Conservation (phyloP, 2,113 vertebrate species). For the Microcebus tavaratra region DNA sequence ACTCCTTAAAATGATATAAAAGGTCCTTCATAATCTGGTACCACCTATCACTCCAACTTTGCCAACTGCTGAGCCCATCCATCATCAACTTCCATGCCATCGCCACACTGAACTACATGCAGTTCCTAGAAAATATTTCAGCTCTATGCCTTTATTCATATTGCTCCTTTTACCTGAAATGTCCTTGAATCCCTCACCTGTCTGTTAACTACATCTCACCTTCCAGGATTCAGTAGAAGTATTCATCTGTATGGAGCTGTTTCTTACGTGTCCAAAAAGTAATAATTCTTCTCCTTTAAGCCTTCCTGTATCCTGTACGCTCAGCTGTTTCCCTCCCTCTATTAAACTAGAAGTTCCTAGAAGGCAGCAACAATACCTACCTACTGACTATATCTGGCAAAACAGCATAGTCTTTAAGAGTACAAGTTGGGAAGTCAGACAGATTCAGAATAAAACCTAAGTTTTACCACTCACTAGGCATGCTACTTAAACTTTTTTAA, state of each 20-base stretch:
- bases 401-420: not conserved
- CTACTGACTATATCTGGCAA: not conserved
- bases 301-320: not conserved
- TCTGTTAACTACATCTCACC: not conserved
- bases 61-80: not conserved
- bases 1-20: constrained; percentile 26
- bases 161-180: not conserved
- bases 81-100: not conserved
- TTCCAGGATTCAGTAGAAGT: not conserved
- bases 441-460: not conserved
- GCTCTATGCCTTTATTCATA: not conserved
- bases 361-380: not conserved
- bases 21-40: not conserved
- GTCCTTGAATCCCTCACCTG: not conserved
- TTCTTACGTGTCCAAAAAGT: not conserved
- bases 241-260: not conserved
- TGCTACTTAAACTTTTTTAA: not conserved
- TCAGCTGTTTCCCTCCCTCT: not conserved
- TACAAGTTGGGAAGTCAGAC: not conserved
- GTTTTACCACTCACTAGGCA: not conserved
- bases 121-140: not conserved
- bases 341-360: not conserved
- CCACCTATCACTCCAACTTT: not conserved
- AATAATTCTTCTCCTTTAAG: not conserved
- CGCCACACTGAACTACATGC: not conserved